Evolutionary conservation across 2,888 invertebrate genomes (phyloP), one percentile per base, ranked within the genome.

Genomic region (Caenorhabditis sinica): DNA sequence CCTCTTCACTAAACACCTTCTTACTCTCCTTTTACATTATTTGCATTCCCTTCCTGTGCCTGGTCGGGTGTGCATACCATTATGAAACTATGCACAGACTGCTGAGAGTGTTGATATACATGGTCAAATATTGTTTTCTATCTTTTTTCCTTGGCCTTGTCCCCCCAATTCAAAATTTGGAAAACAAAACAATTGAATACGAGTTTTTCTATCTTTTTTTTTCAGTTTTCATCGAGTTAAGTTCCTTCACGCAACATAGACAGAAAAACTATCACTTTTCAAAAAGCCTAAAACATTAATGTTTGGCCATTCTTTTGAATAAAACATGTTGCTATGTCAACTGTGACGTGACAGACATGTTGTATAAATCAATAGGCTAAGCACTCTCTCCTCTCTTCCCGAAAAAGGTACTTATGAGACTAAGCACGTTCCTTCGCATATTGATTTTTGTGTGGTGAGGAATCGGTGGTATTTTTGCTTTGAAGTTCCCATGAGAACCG

Each of bases 11-110:
- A 79, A 79, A 79, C 79, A 72, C 71, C 56, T 79, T 72, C 71
- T 56, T 56, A 56, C 71, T 40, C 30, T 51, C 49, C 15, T 56
- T n/a, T 56, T 63, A 71, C 71, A 71, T 79, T 79, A 79, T 79
- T 79, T 74, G 63, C 73, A 74, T 82, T 75, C 68, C 28, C 60
- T 69, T 68, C 68, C 63, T 58, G 61, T 69, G 56, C 20, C 60
- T 60, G 36, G 69, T 43, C 69, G 69, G 28, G 56, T 69, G 69
- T 63, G 49, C 69, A 53, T 71, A 74, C 75, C 51, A 63, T 71
- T 75, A 74, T 74, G 71, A 65, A 71, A 79, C 61, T 79, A 71
- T 71, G 63, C 71, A 79, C 71, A 40, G 61, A 40, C 58, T 56
- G 56, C 49, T 56, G 30, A 56, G 49, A 53, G 36, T 40, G 40